Base-by-base conservation (phyloP, 1,140 invertebrate species). In the Drosophila triauraria region DNA sequence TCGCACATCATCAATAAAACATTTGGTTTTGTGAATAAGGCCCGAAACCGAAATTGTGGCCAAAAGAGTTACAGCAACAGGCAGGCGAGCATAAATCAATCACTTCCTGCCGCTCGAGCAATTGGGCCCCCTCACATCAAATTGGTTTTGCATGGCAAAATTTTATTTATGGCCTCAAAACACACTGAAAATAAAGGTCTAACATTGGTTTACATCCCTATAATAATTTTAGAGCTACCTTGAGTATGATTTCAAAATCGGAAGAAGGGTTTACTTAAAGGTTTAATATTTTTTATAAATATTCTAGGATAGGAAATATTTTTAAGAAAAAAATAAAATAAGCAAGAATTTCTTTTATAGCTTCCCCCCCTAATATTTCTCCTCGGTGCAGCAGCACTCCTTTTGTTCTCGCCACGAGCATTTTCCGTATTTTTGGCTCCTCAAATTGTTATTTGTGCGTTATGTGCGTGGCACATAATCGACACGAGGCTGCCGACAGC, bases 1-100 rank as follows among this genome's bases (percentile, higher is more conserved):
- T 78, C 77, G 70, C 80, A 87, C 84, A 87, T 87, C 84, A 88
- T 88, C 84, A 88, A 88, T 88, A 88, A 88, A 84, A 78, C 80
- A 88, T 88, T 84, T 50, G 59, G 51, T 50, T 70, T 42, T 71
- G 68, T 44, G 68, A 51, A 83, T 60, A 70, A 77, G 70, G 80
- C 64, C 84, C 47, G 54, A 75, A 81, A 75, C 77, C 84, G 20
- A 75, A 71, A 80, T 78, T 84, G 85, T 75, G 84, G 85, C 80
- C 72, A 90, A 80, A 80, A 72, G 38, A 71, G 70, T 74, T 75
- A 62, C 48, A 44, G 23, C 32, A 40, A 47, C 57, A 50, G 63
- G 54, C 48, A 65, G 59, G 38, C 68, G 6, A 42, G 23, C 84
- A 88, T 88, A 88, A 88, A 88, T 88, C 84, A 88, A 88, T 88